Percentiles rank a stretch among this genome's conserved stretches.
phyloP scores from a whole-genome alignment of 2,888 invertebrate species.

The Lepidochrysops patricia region DNA sequence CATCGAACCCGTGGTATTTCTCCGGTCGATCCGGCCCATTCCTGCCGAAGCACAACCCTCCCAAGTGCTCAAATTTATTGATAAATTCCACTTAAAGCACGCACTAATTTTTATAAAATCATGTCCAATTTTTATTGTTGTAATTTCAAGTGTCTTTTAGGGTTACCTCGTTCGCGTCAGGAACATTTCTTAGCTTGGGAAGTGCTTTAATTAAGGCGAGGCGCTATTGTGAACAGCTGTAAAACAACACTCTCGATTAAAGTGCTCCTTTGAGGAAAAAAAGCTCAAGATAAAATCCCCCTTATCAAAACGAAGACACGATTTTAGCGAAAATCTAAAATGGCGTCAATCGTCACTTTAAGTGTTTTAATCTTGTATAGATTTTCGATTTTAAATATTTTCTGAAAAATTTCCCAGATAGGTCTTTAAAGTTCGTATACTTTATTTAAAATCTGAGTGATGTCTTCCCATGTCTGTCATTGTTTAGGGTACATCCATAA shows the following conservation, averaged over 20 bases:
- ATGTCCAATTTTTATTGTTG: background rate
- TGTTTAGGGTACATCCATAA: too few species aligned
- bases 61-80: background rate
- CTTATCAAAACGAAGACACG: slow-evolving; percentile 23
- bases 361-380: background rate
- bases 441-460: too few species aligned
- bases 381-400: background rate
- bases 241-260: slow-evolving; percentile 20
- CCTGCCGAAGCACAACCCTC: too few species aligned
- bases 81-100: background rate
- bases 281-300: slow-evolving; percentile 20
- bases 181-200: background rate
- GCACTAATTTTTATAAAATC: background rate
- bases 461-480: too few species aligned
- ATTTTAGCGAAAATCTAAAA: slow-evolving; percentile 15
- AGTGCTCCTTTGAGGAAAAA: slow-evolving; percentile 25
- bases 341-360: background rate
- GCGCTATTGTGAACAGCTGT: slow-evolving; percentile 17
- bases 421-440: too few species aligned
- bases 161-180: background rate
- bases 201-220: slow-evolving; percentile 6
- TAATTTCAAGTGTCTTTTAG: background rate
- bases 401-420: too few species aligned
- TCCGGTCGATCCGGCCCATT: too few species aligned
- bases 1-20: too few species aligned